Evolutionary conservation across 2,797 vertebrate genomes (phyloP).

Genomic region (Neostethus bicornis): DNA sequence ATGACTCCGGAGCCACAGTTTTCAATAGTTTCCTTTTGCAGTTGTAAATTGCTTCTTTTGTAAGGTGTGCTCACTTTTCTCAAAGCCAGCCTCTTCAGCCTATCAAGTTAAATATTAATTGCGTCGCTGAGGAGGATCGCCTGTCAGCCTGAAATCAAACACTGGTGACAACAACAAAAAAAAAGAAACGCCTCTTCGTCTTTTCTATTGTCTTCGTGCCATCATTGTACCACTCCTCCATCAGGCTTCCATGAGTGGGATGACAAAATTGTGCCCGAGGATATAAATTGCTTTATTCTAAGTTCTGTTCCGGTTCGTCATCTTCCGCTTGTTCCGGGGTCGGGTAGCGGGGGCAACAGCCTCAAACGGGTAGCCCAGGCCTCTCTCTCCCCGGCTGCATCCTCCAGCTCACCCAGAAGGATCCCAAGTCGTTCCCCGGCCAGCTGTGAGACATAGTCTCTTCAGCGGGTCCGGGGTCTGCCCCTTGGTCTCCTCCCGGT

Average conservation of each 20-base stretch:
- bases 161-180: conserved; percentile 78
- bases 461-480: too few relatives aligned
- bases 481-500: too few relatives aligned
- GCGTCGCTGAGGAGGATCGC: conserved; percentile 75
- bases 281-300: too few relatives aligned
- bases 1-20: conserved; percentile 60
- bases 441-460: too few relatives aligned
- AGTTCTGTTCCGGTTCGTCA: too few relatives aligned
- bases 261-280: too few relatives aligned
- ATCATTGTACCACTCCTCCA: conserved; percentile 31
- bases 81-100: conserved; percentile 67
- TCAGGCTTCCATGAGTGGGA: conserved; percentile 32
- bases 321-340: too few relatives aligned
- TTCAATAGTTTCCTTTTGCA: conserved; percentile 73
- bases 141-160: conserved; percentile 86
- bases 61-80: conserved; percentile 60
- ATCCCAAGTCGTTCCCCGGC: too few relatives aligned
- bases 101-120: conserved; percentile 88
- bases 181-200: conserved; percentile 49
- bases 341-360: too few relatives aligned
- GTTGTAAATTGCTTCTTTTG: conserved; percentile 77
- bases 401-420: too few relatives aligned
- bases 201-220: conserved; percentile 56
- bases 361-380: too few relatives aligned
- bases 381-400: too few relatives aligned